phyloP scores from a whole-genome alignment of 2,888 invertebrate species.

The Volucella inflata region DNA sequence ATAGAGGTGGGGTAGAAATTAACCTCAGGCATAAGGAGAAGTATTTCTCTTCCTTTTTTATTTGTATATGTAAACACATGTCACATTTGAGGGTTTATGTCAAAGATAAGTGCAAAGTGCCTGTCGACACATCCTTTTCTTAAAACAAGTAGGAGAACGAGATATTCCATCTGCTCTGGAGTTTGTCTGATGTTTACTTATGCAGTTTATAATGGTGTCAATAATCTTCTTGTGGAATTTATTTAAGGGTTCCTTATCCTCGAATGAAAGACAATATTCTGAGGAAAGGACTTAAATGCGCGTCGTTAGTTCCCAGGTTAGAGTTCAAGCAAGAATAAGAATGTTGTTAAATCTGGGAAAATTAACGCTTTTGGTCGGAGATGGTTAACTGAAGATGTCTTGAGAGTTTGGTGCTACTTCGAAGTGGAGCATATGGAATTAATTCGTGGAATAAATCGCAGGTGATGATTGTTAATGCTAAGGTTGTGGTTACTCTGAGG shows the following conservation, averaged over 20 bases:
- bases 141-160: constrained; percentile 39
- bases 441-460: not conserved
- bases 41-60: constrained; percentile 19
- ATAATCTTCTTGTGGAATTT: constrained; percentile 74
- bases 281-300: constrained; percentile 39
- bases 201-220: constrained; percentile 74
- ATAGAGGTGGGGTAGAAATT: constrained; percentile 34
- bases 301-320: constrained; percentile 50
- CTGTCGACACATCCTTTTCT: constrained; percentile 57
- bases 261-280: constrained; percentile 29
- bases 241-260: constrained; percentile 73
- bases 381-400: constrained; percentile 20
- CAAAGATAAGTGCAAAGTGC: constrained; percentile 62
- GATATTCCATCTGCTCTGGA: constrained; percentile 17
- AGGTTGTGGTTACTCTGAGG: too few species aligned
- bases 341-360: constrained; percentile 55
- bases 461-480: not conserved
- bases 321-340: constrained; percentile 51
- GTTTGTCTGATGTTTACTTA: constrained; percentile 69
- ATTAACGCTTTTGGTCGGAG: constrained; percentile 2
- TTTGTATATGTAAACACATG: constrained; percentile 52
- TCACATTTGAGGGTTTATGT: constrained; percentile 40
- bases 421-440: not conserved
- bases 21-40: constrained; percentile 15
- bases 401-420: constrained; percentile 26